Evolutionary conservation across 2,888 invertebrate genomes (phyloP).

Genomic region (Agrotis ipsilon): DNA sequence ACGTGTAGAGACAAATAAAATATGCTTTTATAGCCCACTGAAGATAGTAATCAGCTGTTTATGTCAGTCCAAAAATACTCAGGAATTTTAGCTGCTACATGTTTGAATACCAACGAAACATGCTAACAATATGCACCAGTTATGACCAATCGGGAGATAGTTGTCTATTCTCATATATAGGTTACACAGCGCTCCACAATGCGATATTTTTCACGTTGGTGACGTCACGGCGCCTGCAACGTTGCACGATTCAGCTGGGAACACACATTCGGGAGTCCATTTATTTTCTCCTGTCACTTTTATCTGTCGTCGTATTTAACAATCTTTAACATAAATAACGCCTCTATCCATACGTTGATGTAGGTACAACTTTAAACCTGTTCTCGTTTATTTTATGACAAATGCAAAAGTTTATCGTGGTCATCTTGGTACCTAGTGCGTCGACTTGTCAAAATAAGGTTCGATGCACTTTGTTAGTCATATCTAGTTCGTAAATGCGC

Average conservation of each 20-base stretch:
- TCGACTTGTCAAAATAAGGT: constrained; percentile 67
- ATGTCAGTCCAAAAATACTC: constrained; percentile 20
- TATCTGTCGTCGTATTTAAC: constrained; percentile 46
- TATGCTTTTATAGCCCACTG: constrained; percentile 41
- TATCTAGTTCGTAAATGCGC: constrained; percentile 61
- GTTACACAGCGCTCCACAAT: constrained; percentile 58
- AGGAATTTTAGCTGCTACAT: constrained; percentile 19
- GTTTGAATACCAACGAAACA: constrained; percentile 2
- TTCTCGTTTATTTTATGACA: constrained; percentile 72
- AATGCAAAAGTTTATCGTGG: constrained; percentile 70
- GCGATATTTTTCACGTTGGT: constrained; percentile 60
- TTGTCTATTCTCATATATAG: constrained; percentile 61
- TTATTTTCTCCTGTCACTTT: constrained; percentile 49
- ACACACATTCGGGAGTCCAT: constrained; percentile 41
- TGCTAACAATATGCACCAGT: constrained; percentile 23
- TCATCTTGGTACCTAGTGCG: constrained; percentile 66
- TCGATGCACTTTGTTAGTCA: constrained; percentile 74
- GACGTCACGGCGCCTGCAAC: constrained; percentile 59
- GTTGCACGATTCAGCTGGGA: constrained; percentile 43
- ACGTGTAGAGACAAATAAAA: constrained; percentile 39
- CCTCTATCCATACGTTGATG: constrained; percentile 45
- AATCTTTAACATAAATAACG: constrained; percentile 56
- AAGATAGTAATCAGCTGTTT: constrained; percentile 47
- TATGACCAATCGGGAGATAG: constrained; percentile 50
- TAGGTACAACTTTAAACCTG: constrained; percentile 66